Conservation (phyloP, 2,113 vertebrate genomes). For the Zosterops hypoxanthus region DNA sequence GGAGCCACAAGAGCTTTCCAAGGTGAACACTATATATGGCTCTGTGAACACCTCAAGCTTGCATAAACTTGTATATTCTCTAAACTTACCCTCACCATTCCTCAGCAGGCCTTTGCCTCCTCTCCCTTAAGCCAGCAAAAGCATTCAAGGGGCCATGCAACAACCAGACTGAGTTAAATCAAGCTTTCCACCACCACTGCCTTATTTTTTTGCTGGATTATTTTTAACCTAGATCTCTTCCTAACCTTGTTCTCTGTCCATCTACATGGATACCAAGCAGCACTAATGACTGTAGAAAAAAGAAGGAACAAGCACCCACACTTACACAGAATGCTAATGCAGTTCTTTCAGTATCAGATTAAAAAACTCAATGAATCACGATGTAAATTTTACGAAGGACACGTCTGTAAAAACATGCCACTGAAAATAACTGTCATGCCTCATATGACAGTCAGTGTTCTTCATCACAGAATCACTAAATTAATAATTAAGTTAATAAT, state of each 20-base stretch:
- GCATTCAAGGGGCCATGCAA: background rate
- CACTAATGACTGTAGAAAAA: background rate
- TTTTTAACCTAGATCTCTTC: background rate
- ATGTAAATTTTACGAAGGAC: background rate
- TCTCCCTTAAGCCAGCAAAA: background rate
- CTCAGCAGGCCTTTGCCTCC: background rate
- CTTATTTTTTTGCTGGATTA: background rate
- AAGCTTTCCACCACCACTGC: accelerated
- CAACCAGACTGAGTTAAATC: background rate
- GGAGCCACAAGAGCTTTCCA: background rate
- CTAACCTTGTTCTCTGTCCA: background rate
- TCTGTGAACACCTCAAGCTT: background rate
- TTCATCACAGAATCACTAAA: background rate
- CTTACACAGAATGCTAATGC: background rate
- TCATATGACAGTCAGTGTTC: background rate
- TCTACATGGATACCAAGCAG: background rate
- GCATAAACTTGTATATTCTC: background rate
- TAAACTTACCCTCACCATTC: background rate
- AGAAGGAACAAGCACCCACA: background rate
- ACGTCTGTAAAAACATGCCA: background rate
- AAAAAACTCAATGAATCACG: background rate
- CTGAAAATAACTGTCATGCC: background rate
- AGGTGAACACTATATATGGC: background rate
- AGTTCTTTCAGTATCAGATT: background rate
- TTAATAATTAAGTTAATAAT: background rate